phyloP scores from a whole-genome alignment of 2,888 invertebrate genomes.

The Tridacna gigas region DNA sequence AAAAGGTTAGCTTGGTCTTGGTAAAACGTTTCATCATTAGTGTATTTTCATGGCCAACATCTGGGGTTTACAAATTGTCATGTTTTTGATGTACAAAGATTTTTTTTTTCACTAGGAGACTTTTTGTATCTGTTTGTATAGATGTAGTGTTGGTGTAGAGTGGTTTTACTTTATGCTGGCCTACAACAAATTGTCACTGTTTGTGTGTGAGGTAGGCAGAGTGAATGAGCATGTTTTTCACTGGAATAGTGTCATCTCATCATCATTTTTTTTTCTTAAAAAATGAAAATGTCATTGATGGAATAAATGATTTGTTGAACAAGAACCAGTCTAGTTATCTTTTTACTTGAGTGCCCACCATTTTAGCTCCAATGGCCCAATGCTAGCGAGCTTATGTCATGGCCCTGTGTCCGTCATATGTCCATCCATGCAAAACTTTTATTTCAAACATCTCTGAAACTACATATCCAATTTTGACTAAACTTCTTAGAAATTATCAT shows the following conservation, averaged over 20 bases:
- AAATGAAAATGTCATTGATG: conserved; percentile 52
- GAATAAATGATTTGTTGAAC: conserved; percentile 67
- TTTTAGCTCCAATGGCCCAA: too few relatives aligned
- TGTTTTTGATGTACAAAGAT: conserved; percentile 39
- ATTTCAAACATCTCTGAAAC: too few relatives aligned
- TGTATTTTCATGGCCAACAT: too few relatives aligned
- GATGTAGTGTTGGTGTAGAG: conserved; percentile 32
- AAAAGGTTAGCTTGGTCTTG: too few relatives aligned
- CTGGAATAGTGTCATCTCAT: conserved; percentile 51
- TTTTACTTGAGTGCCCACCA: neutral
- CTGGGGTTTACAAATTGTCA: conserved; percentile 29
- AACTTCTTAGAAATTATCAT: too few relatives aligned
- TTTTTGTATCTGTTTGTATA: conserved; percentile 56
- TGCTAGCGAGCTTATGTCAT: too few relatives aligned
- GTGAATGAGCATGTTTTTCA: conserved; percentile 35
- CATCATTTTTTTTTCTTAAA: conserved; percentile 12
- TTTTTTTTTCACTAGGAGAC: conserved; percentile 29
- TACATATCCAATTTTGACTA: too few relatives aligned
- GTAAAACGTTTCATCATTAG: too few relatives aligned
- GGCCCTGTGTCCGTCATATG: too few relatives aligned
- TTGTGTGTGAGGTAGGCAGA: conserved; percentile 18
- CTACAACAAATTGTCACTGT: conserved; percentile 10
- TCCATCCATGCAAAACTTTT: too few relatives aligned
- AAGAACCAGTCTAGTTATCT: neutral
- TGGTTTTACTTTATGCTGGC: conserved; percentile 8